Evolutionary conservation across 2,888 invertebrate species (phyloP).

Genomic region (Stenichneumon culpator): DNA sequence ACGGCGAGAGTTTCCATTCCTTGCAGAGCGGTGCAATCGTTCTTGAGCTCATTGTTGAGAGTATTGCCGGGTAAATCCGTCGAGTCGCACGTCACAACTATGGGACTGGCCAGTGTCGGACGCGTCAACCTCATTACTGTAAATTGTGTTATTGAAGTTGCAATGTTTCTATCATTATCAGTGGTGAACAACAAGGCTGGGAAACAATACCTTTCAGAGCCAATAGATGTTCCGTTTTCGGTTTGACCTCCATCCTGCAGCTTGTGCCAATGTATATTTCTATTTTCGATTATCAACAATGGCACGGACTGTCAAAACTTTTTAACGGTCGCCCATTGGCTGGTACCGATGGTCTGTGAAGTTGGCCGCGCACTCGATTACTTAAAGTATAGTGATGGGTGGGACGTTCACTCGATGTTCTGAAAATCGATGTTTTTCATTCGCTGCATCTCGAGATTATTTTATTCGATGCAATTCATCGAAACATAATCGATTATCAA

Average conservation of each 20-base stretch:
- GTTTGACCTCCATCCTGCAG: conserved; percentile 87
- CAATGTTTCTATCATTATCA: not conserved
- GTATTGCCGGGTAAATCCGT: conserved; percentile 94
- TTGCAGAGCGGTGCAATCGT: conserved; percentile 93
- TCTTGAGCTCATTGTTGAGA: conserved; percentile 91
- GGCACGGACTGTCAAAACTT: not conserved
- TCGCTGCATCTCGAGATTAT: no score
- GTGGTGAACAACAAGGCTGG: conserved; percentile 7
- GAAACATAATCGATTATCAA: no score
- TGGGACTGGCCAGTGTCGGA: conserved; percentile 94
- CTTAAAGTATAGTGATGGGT: no score
- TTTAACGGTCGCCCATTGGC: not conserved
- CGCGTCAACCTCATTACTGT: conserved; percentile 97
- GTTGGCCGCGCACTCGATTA: no score
- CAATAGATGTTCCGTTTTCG: conserved; percentile 88
- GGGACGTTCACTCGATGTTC: no score
- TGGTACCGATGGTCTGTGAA: no score
- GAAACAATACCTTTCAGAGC: conserved; percentile 87
- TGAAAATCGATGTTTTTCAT: no score
- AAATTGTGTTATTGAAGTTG: conserved; percentile 69
- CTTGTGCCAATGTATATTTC: not conserved
- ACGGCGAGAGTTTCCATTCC: conserved; percentile 93
- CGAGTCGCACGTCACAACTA: conserved; percentile 93
- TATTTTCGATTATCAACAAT: not conserved
- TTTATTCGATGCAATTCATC: no score